These are phyloP conservation scores for Myotis daubentonii DNA, from an alignment of 2,797 vertebrate genomes.

Conservation along the genomic window DNA sequence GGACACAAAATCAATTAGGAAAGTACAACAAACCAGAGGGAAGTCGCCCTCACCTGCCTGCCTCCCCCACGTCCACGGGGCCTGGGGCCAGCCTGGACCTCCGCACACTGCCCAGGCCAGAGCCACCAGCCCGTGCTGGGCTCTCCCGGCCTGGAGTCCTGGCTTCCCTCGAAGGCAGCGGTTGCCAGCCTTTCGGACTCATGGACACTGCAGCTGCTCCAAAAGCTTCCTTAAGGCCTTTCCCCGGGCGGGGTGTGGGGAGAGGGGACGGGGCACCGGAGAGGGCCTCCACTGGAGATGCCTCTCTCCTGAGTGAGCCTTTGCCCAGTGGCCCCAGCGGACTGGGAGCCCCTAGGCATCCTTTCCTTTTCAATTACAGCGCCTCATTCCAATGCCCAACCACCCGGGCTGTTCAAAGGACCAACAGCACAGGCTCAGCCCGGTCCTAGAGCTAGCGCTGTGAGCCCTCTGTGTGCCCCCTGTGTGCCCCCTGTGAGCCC, in stretches of 20 bases:
- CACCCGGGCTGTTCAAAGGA: neutral
- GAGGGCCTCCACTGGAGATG: neutral
- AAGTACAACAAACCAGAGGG: conserved; percentile 44
- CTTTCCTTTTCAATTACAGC: neutral
- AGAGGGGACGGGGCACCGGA: neutral
- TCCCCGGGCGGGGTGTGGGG: neutral
- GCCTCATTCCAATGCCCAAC: accelerated
- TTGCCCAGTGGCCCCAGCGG: neutral
- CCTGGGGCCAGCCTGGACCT: neutral
- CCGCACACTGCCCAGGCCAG: accelerated
- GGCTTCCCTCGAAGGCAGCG: neutral
- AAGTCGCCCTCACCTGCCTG: neutral
- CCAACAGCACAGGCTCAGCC: accelerated
- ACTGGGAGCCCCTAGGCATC: neutral
- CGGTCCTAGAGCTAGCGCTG: neutral
- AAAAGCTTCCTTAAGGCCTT: neutral
- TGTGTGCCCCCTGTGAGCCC: no score
- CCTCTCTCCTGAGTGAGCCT: neutral
- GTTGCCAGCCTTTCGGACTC: no score
- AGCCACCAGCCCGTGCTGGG: no score
- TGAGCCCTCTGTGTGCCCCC: neutral
- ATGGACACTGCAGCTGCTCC: no score
- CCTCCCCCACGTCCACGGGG: accelerated
- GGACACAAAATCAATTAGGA: conserved; percentile 69
- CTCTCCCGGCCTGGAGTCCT: neutral